A percentile compares a stretch with the other conserved stretches of the same genome.
Evolutionary conservation across 2,113 vertebrate species (phyloP).

Genomic region (Eonycteris spelaea): DNA sequence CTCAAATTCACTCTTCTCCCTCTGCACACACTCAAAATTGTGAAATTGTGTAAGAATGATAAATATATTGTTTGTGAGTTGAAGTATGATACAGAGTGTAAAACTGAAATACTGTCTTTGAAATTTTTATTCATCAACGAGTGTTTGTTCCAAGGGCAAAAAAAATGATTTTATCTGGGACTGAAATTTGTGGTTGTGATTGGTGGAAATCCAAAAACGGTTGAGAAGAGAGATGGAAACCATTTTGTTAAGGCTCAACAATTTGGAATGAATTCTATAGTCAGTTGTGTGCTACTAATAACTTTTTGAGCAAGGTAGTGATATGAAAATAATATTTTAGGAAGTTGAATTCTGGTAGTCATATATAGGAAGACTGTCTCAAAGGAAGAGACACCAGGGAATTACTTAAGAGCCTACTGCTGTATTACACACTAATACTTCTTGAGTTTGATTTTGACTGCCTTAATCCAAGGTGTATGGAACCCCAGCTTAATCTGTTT

Average conservation of each 20-base stretch:
- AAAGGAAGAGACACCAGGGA: not conserved
- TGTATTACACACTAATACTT: not conserved
- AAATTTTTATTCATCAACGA: conserved; percentile 14
- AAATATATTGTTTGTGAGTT: not conserved
- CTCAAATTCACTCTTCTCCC: not conserved
- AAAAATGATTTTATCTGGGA: not conserved
- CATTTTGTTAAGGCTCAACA: not conserved
- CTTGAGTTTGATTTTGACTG: not conserved
- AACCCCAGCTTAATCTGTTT: not conserved
- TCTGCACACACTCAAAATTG: not conserved
- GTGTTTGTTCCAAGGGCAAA: not conserved
- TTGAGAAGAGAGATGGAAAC: not conserved
- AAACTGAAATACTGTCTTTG: not conserved
- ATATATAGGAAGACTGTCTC: not conserved
- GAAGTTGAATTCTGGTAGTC: not conserved
- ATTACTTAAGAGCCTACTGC: not conserved
- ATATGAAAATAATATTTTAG: not conserved
- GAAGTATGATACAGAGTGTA: not conserved
- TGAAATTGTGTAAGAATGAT: not conserved
- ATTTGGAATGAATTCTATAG: not conserved
- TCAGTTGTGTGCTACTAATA: not conserved
- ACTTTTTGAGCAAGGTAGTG: not conserved
- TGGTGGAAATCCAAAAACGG: not conserved
- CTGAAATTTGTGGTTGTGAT: not conserved
- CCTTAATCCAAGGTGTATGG: not conserved